Conservation (phyloP, 2,113 vertebrate genomes). For the Epinephelus fuscoguttatus region DNA sequence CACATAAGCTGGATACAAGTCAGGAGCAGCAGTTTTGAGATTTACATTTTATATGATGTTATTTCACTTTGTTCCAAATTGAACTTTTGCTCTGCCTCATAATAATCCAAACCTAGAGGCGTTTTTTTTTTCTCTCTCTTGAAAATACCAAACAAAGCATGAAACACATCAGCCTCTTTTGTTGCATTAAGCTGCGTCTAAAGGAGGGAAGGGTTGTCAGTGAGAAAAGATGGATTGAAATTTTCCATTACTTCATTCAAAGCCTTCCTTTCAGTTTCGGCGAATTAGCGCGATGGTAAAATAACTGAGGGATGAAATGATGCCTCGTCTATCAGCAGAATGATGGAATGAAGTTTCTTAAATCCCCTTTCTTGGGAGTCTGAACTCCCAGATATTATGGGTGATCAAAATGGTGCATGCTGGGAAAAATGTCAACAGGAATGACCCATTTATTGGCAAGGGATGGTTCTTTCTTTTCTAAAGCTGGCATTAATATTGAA, state of each 20-base stretch:
- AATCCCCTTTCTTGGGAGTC: constrained; percentile 65
- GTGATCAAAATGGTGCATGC: constrained; percentile 69
- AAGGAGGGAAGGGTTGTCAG: constrained; percentile 68
- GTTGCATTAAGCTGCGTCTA: constrained; percentile 78
- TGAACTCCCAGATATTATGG: constrained; percentile 65
- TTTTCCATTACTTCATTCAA: constrained; percentile 81
- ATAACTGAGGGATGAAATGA: constrained; percentile 57
- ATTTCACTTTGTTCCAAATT: constrained; percentile 43
- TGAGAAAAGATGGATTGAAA: constrained; percentile 79
- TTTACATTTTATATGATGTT: constrained; percentile 19
- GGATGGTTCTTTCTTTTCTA: constrained; percentile 68
- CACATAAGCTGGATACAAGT: constrained; percentile 1
- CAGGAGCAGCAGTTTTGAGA: constrained; percentile 6
- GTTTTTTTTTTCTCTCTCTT: constrained; percentile 49
- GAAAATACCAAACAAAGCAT: constrained; percentile 72
- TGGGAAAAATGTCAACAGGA: constrained; percentile 78
- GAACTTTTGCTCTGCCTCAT: constrained; percentile 35
- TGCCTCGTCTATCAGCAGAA: constrained; percentile 57
- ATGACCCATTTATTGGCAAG: constrained; percentile 76
- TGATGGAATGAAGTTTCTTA: constrained; percentile 56
- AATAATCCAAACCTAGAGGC: constrained; percentile 50
- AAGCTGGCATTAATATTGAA: constrained; percentile 77
- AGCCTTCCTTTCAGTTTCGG: constrained; percentile 72
- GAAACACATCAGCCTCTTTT: constrained; percentile 74
- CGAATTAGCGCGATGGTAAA: constrained; percentile 63